These are phyloP conservation scores for Mycetomoellerius zeteki DNA, from an alignment of 1,140 invertebrate species.

Conservation along the genomic window DNA sequence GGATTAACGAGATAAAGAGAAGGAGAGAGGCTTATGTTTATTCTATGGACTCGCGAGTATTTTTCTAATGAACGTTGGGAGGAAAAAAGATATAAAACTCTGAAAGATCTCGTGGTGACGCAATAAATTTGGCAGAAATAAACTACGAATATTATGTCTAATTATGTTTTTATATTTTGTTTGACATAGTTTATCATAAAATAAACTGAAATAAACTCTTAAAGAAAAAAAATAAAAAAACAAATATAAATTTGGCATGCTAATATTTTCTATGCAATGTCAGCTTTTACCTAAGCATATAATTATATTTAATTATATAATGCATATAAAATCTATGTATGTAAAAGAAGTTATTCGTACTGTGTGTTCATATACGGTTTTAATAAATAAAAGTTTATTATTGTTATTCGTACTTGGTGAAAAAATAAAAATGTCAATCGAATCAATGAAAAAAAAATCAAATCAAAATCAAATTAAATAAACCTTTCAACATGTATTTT, in stretches of 20 bases:
- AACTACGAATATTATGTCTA: slow-evolving; percentile 7
- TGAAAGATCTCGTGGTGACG: slow-evolving; percentile 61
- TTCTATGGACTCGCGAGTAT: slow-evolving; percentile 57
- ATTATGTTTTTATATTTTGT: neutral
- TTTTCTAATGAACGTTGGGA: slow-evolving; percentile 59
- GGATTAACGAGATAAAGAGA: slow-evolving; percentile 74
- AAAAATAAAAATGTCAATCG: neutral
- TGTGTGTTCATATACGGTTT: too few species aligned
- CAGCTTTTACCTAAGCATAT: neutral
- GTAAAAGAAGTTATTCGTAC: neutral
- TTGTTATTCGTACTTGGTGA: neutral
- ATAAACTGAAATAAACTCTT: neutral
- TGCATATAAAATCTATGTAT: neutral
- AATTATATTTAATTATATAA: slow-evolving; percentile 23
- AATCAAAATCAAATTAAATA: too few species aligned
- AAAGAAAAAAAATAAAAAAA: neutral
- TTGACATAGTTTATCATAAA: neutral
- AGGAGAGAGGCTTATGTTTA: slow-evolving; percentile 47
- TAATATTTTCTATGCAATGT: neutral
- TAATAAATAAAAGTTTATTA: too few species aligned
- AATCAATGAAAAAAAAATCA: neutral
- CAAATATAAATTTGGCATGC: neutral
- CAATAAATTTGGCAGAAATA: slow-evolving; percentile 54
- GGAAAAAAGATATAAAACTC: slow-evolving; percentile 46
- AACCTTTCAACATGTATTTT: neutral